Evolutionary conservation across 2,797 vertebrate genomes (phyloP).

Genomic region (Notolepis coatsorum): DNA sequence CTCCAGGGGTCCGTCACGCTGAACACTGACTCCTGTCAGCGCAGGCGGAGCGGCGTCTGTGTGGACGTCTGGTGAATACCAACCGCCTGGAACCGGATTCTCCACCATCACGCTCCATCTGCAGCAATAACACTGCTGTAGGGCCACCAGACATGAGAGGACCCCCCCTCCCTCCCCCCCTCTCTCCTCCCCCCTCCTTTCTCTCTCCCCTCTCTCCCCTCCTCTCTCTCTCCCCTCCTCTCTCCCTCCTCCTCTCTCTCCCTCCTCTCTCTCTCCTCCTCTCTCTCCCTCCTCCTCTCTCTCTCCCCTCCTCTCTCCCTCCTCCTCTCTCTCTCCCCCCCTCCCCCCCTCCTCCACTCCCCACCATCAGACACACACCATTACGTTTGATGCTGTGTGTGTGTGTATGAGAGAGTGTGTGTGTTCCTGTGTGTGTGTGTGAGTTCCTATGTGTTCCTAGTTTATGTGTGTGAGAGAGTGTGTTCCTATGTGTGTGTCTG

Average conservation of each 20-base stretch:
- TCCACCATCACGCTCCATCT: constrained; percentile 61
- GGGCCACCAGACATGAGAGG: constrained; percentile 59
- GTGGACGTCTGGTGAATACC: constrained; percentile 40
- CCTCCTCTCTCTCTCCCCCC: no score
- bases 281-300: no score
- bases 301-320: no score
- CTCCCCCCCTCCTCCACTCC: no score
- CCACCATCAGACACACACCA: constrained; percentile 64
- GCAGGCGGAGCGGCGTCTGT: constrained; percentile 5
- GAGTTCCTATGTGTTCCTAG: constrained; percentile 14
- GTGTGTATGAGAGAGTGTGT: not conserved
- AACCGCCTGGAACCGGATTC: constrained; percentile 62
- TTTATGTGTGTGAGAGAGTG: constrained; percentile 1
- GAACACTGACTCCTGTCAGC: constrained; percentile 47
- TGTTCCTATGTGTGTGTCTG: constrained; percentile 8
- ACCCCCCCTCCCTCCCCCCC: no score
- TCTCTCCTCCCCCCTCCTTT: no score
- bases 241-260: no score
- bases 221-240: no score
- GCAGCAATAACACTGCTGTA: constrained; percentile 58
- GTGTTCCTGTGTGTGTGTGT: no score
- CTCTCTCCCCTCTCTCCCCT: no score
- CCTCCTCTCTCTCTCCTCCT: no score
- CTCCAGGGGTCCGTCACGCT: no score
- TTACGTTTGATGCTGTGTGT: constrained; percentile 61